Evolutionary conservation across 2,888 invertebrate genomes (phyloP), one percentile per base, ranked within the genome.

Genomic region (Callinectes sapidus): DNA sequence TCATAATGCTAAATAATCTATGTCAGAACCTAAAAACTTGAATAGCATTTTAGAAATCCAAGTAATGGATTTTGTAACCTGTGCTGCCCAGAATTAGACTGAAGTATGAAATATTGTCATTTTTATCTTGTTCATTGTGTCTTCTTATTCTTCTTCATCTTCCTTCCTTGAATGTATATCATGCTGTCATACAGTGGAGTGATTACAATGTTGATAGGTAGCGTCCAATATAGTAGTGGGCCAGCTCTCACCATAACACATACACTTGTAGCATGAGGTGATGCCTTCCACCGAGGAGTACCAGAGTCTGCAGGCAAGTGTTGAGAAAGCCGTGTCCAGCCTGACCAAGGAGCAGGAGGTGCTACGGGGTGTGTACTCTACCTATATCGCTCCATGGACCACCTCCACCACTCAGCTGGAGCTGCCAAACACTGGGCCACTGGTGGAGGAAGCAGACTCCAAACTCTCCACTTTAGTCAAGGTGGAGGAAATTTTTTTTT

Each of bases 361-460:
- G 10, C 42, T 92, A n/a, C 92, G 61, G n/a, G 86, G 86, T 2
- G 92, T 89, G 28, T 89, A 92, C 86, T 39, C 89, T 13, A n/a
- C 89, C 48, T 89, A 92, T 42, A 92, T 92, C 39, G 89, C 92
- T 28, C 92, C 92, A 3, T 92, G 89, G 89, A 92, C 86, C 18
- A 61, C 61, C 32, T 89, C 92, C 2, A 89, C 23, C 13, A 35
- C 42, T 5, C 89, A 92, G 48, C 55, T 92, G 42, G 92, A 92
- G 32, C 92, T 92, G 8, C 86, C 92, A 13, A 35, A 32, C 14
- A 89, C 88, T 23, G 92, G 92, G 1, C 92, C 89, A 28, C 89
- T 92, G 39, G 86, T 92, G 39, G 85, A 90, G 54, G 86, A 90
- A 16, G 42, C 86, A 10, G 61, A 86, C n/a, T 35, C 42, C 18